Percentiles rank a stretch among this genome's conserved stretches.
Conservation (phyloP, 2,888 invertebrate species). For the Silvanus unidentatus region DNA sequence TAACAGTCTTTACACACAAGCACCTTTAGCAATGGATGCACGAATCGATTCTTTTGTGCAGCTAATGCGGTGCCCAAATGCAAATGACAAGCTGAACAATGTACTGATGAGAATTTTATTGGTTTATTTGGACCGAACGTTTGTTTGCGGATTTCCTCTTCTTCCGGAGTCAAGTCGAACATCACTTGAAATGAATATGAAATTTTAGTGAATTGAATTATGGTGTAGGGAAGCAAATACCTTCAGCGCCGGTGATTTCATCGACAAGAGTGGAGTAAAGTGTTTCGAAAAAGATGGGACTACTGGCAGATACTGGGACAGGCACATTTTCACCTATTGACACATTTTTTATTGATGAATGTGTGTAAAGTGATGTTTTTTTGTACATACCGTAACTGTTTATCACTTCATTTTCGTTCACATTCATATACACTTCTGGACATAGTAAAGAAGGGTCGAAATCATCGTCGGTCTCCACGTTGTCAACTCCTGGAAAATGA, state of each 20-base stretch:
- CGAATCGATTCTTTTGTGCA: conserved; percentile 58
- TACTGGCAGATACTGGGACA: conserved; percentile 13
- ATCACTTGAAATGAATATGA: conserved; percentile 26
- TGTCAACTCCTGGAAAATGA: not conserved
- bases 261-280: conserved; percentile 34
- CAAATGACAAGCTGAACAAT: conserved; percentile 69
- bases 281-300: conserved; percentile 29
- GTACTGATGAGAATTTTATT: conserved; percentile 57
- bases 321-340: too few relatives aligned
- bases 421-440: conserved; percentile 42
- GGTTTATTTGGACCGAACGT: conserved; percentile 34
- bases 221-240: too few relatives aligned
- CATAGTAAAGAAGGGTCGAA: conserved; percentile 38
- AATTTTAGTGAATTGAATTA: conserved; percentile 9
- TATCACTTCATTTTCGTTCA: conserved; percentile 36
- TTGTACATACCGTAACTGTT: conserved; percentile 20
- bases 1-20: conserved; percentile 67
- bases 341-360: too few relatives aligned
- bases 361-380: not conserved
- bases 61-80: conserved; percentile 68
- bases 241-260: conserved; percentile 37
- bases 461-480: conserved; percentile 26
- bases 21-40: conserved; percentile 68
- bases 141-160: conserved; percentile 25
- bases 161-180: conserved; percentile 32